Evolutionary conservation across 2,888 invertebrate species (phyloP).

Genomic region (Arge pagana): DNA sequence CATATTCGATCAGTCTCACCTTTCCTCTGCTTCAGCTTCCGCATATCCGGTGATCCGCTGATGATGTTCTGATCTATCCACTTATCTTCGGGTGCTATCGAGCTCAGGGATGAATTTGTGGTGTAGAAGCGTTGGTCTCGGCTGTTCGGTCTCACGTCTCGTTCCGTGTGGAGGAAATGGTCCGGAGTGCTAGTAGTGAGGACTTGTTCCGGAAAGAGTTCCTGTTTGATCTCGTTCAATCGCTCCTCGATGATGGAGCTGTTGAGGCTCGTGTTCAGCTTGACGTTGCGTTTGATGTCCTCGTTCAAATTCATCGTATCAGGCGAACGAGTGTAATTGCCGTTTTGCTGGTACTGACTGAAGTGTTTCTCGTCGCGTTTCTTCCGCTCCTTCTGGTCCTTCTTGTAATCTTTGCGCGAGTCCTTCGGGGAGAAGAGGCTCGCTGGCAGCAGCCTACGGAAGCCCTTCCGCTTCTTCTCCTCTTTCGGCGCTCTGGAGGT

Average conservation of each 20-base stretch:
- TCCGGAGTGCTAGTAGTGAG: slow-evolving; percentile 50
- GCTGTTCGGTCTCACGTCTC: slow-evolving; percentile 29
- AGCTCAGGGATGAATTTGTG: slow-evolving; percentile 43
- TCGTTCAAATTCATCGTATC: slow-evolving; percentile 53
- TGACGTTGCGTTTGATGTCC: slow-evolving; percentile 51
- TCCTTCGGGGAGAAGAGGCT: slow-evolving; percentile 52
- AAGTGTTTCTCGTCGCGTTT: slow-evolving; percentile 48
- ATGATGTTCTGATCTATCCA: slow-evolving; percentile 44
- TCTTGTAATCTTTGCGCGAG: slow-evolving; percentile 48
- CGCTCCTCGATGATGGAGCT: slow-evolving; percentile 50
- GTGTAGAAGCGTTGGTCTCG: slow-evolving; percentile 37
- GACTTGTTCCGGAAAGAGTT: slow-evolving; percentile 47
- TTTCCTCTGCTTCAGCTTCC: slow-evolving; percentile 41
- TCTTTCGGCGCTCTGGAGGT: slow-evolving; percentile 53
- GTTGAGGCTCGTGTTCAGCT: slow-evolving; percentile 48
- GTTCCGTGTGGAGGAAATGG: slow-evolving; percentile 41
- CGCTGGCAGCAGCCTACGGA: slow-evolving; percentile 47
- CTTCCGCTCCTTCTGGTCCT: slow-evolving; percentile 45
- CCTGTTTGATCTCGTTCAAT: slow-evolving; percentile 50
- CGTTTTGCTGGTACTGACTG: slow-evolving; percentile 50
- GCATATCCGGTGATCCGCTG: slow-evolving; percentile 43
- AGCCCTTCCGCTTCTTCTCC: slow-evolving; percentile 49
- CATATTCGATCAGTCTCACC: slow-evolving; percentile 38
- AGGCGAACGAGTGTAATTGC: slow-evolving; percentile 50
- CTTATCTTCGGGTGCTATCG: slow-evolving; percentile 45